These are phyloP conservation scores for Parasteatoda tepidariorum DNA, from an alignment of 1,140 invertebrate genomes.

Conservation along the genomic window DNA sequence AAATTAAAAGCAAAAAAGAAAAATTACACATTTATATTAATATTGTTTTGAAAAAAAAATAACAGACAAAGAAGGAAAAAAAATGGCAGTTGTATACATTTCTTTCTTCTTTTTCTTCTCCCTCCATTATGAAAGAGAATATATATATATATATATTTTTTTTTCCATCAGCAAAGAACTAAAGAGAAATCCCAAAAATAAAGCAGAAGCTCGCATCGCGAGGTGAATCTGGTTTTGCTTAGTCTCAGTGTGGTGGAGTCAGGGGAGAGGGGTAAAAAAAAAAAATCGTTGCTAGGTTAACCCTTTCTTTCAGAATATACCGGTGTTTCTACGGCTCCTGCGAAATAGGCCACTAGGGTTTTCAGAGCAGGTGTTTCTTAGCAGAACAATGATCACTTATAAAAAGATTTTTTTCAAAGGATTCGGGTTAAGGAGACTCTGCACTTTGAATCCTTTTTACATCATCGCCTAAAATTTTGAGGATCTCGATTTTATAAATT, in stretches of 20 bases:
- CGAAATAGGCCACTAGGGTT: conserved; percentile 49
- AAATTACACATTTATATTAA: no score
- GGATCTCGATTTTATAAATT: no score
- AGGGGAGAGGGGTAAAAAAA: conserved; percentile 13
- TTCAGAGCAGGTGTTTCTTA: conserved; percentile 40
- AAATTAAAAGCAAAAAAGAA: no score
- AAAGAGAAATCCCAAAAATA: neutral
- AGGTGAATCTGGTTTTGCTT: conserved; percentile 7
- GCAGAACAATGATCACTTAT: conserved; percentile 27
- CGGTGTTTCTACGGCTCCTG: conserved; percentile 37
- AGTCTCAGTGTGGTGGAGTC: neutral
- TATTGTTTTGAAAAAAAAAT: no score
- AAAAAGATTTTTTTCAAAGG: conserved; percentile 27
- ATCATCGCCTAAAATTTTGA: no score
- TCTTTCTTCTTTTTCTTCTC: no score
- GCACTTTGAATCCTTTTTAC: no score
- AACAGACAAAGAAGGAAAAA: no score
- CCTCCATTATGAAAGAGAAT: no score
- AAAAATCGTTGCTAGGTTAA: conserved; percentile 40
- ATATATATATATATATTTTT: no score
- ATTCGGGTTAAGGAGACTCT: neutral
- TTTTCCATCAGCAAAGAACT: no score
- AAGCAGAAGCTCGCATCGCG: neutral
- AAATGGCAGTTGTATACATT: no score
- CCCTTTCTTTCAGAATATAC: conserved; percentile 40